Percentiles rank a stretch among this genome's conserved stretches.
phyloP scores from a whole-genome alignment of 2,888 invertebrate species.

The Limnephilus lunatus region DNA sequence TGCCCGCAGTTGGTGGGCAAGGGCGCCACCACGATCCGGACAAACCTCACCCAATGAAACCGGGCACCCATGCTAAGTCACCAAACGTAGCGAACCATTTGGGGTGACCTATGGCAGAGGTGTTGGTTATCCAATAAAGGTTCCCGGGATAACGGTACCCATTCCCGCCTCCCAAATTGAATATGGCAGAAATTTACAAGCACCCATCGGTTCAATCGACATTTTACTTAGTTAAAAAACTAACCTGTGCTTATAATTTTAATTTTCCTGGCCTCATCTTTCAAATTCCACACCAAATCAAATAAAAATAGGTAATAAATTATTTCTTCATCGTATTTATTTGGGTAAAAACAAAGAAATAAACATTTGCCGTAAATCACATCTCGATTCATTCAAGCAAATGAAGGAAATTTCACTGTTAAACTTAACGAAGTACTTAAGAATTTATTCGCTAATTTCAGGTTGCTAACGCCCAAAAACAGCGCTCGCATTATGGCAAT shows the following conservation, averaged over 20 bases:
- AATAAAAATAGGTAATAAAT: background rate
- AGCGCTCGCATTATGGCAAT: conserved; percentile 29
- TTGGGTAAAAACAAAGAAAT: background rate
- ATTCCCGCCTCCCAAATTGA: no score
- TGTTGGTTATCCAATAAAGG: no score
- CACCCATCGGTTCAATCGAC: no score
- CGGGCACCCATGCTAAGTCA: no score
- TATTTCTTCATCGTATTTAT: background rate
- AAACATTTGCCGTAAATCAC: background rate
- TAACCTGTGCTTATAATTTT: background rate
- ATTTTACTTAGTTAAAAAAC: background rate
- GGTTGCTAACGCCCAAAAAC: conserved; percentile 17
- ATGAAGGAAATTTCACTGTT: background rate
- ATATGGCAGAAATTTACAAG: no score
- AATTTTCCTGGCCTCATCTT: background rate
- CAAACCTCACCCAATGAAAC: no score
- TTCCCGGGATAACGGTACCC: no score
- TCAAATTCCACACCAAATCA: background rate
- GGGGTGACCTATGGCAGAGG: no score
- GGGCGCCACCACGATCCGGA: no score
- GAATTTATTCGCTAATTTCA: conserved; percentile 4
- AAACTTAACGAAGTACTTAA: background rate
- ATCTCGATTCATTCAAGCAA: background rate
- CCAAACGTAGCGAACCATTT: no score
- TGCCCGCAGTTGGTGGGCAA: no score